These are phyloP conservation scores for Aspidiotus rigidus DNA, from an alignment of 2,888 invertebrate genomes.

Conservation along the genomic window DNA sequence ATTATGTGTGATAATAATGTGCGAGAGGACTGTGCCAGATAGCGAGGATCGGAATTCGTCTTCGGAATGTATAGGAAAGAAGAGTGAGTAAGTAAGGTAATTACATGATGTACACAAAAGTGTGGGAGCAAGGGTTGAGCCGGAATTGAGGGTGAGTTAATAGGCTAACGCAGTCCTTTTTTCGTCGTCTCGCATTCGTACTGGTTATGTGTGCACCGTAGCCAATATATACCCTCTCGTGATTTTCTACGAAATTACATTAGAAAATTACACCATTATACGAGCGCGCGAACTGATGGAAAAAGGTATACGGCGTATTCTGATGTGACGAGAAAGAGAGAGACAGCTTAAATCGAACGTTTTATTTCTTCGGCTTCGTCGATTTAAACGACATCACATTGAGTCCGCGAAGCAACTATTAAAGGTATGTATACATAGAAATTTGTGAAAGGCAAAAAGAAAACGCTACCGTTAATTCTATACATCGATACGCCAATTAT, in stretches of 20 bases:
- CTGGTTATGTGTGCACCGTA: conserved; percentile 6
- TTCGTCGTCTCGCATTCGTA: conserved; percentile 7
- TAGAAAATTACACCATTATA: conserved; percentile 28
- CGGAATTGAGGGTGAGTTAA: conserved; percentile 19
- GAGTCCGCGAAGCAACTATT: neutral
- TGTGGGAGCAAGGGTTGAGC: conserved; percentile 17
- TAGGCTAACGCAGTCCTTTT: conserved; percentile 19
- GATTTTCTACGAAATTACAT: conserved; percentile 16
- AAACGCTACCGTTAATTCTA: neutral
- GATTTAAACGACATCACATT: neutral
- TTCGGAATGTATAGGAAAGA: conserved; percentile 16
- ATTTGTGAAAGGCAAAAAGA: neutral
- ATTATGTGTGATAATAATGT: conserved; percentile 23
- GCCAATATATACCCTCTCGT: neutral
- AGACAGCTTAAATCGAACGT: neutral
- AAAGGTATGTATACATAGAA: neutral
- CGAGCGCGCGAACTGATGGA: neutral
- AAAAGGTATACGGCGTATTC: neutral
- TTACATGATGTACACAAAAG: neutral
- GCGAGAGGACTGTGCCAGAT: conserved; percentile 19
- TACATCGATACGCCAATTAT: too few species aligned
- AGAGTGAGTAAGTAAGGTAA: conserved; percentile 11
- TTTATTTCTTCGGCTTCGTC: neutral
- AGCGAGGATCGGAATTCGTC: conserved; percentile 24
- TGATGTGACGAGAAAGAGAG: neutral